These are phyloP conservation scores for Eleutherodactylus coqui DNA, from an alignment of 2,797 vertebrate species.

Conservation along the genomic window DNA sequence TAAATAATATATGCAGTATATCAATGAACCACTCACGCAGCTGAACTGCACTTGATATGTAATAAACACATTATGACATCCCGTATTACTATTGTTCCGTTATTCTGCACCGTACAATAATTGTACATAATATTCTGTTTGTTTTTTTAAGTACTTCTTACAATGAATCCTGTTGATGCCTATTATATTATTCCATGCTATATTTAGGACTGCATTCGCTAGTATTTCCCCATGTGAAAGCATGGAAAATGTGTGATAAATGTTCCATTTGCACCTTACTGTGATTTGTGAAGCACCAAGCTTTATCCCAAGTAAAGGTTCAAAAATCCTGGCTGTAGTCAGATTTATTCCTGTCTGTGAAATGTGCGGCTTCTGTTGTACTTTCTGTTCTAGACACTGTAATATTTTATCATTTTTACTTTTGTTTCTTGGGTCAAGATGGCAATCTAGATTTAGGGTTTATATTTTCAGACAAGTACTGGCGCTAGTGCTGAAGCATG, in stretches of 20 bases:
- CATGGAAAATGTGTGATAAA: slow-evolving; percentile 32
- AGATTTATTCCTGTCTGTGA: slow-evolving; percentile 47
- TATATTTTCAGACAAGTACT: slow-evolving; percentile 46
- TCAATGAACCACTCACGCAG: too few relatives aligned
- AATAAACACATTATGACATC: too few relatives aligned
- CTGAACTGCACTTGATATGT: too few relatives aligned
- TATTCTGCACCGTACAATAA: background rate
- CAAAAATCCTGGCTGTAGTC: slow-evolving; percentile 10
- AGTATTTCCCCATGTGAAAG: background rate
- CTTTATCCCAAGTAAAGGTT: slow-evolving; percentile 44
- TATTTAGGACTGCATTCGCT: background rate
- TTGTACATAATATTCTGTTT: background rate
- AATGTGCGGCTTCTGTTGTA: slow-evolving; percentile 28
- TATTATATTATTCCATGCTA: background rate
- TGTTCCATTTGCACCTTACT: slow-evolving; percentile 29
- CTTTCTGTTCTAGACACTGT: slow-evolving; percentile 35
- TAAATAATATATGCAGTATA: too few relatives aligned
- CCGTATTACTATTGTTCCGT: too few relatives aligned
- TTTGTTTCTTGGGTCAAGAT: slow-evolving; percentile 57
- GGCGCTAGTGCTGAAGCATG: slow-evolving; percentile 32
- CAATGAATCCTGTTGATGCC: background rate
- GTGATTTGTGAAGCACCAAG: slow-evolving; percentile 31
- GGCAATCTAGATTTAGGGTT: slow-evolving; percentile 58
- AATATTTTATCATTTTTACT: slow-evolving; percentile 58
- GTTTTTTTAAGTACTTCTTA: background rate